phyloP scores from a whole-genome alignment of 2,797 vertebrate species.

The Alca torda region DNA sequence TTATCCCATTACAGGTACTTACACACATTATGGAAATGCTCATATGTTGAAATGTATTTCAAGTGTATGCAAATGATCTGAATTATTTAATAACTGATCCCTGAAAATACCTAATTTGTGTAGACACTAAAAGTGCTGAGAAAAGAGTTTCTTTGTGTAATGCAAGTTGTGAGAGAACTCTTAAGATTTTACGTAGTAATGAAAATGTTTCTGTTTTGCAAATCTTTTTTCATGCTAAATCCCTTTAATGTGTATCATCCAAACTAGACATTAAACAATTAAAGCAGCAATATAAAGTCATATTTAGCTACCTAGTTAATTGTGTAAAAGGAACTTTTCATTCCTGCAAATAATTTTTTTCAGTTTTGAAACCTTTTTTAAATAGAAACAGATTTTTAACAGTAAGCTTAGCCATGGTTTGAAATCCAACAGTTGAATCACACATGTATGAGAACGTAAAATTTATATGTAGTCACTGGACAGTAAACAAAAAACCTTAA shows the following conservation, averaged over 20 bases:
- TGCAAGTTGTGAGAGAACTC: neutral
- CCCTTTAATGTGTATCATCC: neutral
- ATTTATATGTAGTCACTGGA: neutral
- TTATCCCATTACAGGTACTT: constrained; percentile 96
- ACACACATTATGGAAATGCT: neutral
- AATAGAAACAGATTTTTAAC: neutral
- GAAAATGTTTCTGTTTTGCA: neutral
- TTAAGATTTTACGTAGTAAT: neutral
- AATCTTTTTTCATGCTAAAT: neutral
- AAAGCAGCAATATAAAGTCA: neutral
- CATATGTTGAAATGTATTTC: neutral
- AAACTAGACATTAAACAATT: neutral
- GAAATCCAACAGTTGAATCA: neutral
- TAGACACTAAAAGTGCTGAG: neutral
- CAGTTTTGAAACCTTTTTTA: neutral
- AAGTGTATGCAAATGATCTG: neutral
- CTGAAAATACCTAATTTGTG: neutral
- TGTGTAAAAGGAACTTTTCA: neutral
- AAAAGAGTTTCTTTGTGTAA: neutral
- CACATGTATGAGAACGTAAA: neutral
- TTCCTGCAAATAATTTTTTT: neutral
- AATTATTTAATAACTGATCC: neutral
- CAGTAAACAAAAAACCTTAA: neutral
- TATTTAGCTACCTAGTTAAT: neutral
- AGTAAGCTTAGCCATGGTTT: neutral